Conservation (phyloP, 2,797 vertebrate species). For the Danio aesculapii region DNA sequence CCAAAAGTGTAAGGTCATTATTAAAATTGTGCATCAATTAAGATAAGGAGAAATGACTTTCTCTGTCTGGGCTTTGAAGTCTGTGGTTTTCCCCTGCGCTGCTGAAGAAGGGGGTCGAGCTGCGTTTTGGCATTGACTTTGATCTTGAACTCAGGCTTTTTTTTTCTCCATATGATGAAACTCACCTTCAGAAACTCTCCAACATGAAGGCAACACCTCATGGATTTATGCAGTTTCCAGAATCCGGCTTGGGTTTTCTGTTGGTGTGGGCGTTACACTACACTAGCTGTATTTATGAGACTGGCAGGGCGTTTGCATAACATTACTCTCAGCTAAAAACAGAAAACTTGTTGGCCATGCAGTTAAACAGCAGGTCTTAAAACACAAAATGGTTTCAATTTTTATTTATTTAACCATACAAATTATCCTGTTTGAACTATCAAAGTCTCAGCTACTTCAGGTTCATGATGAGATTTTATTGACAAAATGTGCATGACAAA, state of each 20-base stretch:
- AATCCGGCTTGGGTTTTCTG: background rate
- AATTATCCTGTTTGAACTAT: too few species aligned
- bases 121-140: slow-evolving; percentile 67
- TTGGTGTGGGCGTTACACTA: background rate
- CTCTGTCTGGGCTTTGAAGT: slow-evolving; percentile 83
- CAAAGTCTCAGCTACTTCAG: too few species aligned
- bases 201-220: slow-evolving; percentile 66
- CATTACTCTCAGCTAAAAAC: too few species aligned
- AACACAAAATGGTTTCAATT: too few species aligned
- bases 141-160: slow-evolving; percentile 71
- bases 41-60: slow-evolving; percentile 87
- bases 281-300: background rate
- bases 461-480: too few species aligned
- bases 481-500: too few species aligned
- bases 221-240: slow-evolving; percentile 12
- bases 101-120: background rate
- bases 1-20: slow-evolving; percentile 85
- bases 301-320: too few species aligned
- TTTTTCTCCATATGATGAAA: slow-evolving; percentile 65
- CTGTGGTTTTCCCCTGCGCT: slow-evolving; percentile 73
- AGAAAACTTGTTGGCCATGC: too few species aligned
- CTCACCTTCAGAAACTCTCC: slow-evolving; percentile 47
- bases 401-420: too few species aligned
- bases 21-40: slow-evolving; percentile 85
- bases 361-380: too few species aligned